Base-by-base conservation (phyloP, 2,888 invertebrate genomes). In the Melangyna quadrimaculata region DNA sequence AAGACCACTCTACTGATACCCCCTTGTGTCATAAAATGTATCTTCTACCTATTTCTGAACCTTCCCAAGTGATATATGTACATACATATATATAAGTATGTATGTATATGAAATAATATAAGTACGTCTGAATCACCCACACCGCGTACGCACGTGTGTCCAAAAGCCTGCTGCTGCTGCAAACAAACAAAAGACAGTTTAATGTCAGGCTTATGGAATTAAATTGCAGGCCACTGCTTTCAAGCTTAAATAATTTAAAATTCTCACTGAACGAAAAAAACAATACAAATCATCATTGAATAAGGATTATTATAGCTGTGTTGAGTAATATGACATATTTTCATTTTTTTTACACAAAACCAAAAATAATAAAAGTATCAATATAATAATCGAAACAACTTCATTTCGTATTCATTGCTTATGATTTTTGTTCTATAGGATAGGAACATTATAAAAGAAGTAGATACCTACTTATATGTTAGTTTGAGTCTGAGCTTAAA, bases 331-430 rank as follows among this genome's bases (percentile, higher is more conserved):
- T 65, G 65, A 29, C 48, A 70, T 70, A 69, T 70, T 69, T 69
- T 69, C 19, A 35, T 59, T 70, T 55, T 57, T 27, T 70, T 51
- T 32, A 32, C 19, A 61, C 40, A 77, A 61, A 69, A 24, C 40
- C 22, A 19, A 61, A 70, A 70, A 27, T 27, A 55, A 55, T 29
- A 24, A 74, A 40, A 8, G 24, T 65, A 77, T 70, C 59, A 78
- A 61, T 69, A 69, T 19, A 40, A 55, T 5, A 32, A 10, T 29
- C 43, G 61, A 61, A 70, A 70, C 70, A 51, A 40, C 77, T 78
- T 78, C 40, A 78, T 78, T 78, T 70, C 22, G 17, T 61, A 78
- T 78, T 78, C 61, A 61, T 51, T 61, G 59, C 37, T 77, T 70
- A n/a, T 70, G 43, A 43, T 24, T 63, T 70, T 45, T 3, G 48